These are phyloP conservation scores for Seriola dumerili DNA, from an alignment of 2,113 vertebrate genomes.

Conservation along the genomic window DNA sequence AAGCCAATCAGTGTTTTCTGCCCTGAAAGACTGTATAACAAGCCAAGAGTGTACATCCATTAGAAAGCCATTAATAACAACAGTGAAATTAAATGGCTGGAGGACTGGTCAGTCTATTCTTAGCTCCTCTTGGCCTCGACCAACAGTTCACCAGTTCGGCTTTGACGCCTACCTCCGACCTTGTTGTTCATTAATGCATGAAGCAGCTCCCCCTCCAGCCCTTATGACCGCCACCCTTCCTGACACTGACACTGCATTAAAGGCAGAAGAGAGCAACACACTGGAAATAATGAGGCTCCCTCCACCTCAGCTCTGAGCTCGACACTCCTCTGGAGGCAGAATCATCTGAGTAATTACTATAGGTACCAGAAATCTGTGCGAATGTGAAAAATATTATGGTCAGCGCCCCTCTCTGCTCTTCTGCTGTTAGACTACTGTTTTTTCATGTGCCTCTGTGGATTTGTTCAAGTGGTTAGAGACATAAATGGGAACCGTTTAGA, in stretches of 20 bases:
- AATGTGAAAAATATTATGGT: slow-evolving; percentile 21
- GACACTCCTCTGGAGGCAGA: slow-evolving; percentile 40
- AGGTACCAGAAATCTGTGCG: slow-evolving; percentile 34
- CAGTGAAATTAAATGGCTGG: slow-evolving; percentile 44
- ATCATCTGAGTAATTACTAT: slow-evolving; percentile 59
- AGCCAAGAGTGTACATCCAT: slow-evolving; percentile 6
- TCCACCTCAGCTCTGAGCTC: slow-evolving; percentile 37
- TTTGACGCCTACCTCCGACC: slow-evolving; percentile 73
- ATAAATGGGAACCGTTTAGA: not conserved
- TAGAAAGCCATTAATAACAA: slow-evolving; percentile 46
- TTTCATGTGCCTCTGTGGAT: not conserved
- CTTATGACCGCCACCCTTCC: slow-evolving; percentile 50
- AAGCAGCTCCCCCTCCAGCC: slow-evolving; percentile 68
- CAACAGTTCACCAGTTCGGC: slow-evolving; percentile 64
- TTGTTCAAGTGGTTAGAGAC: not conserved
- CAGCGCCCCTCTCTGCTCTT: not conserved
- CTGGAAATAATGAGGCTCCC: slow-evolving; percentile 72
- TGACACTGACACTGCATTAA: slow-evolving; percentile 67
- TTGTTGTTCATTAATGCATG: slow-evolving; percentile 83
- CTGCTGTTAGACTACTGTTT: not conserved
- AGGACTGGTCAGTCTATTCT: slow-evolving; percentile 62
- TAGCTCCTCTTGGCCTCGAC: slow-evolving; percentile 50
- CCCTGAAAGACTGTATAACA: not conserved
- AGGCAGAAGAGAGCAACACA: slow-evolving; percentile 57
- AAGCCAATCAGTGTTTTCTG: not conserved